Evolutionary conservation across 2,797 vertebrate species (phyloP).

Genomic region (Sebastes dallii): DNA sequence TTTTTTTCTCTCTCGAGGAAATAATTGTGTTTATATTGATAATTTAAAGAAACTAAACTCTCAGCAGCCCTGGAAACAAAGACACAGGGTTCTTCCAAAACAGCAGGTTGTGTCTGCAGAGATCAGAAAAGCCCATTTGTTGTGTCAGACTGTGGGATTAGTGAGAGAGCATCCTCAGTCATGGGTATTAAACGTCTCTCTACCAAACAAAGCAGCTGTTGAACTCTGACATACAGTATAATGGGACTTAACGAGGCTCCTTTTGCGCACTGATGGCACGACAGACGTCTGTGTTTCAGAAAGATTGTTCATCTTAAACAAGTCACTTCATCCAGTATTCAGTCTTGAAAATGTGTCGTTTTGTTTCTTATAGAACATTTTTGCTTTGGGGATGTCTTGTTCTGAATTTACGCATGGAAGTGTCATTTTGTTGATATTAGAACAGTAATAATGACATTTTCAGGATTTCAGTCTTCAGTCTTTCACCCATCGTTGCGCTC

Average conservation of each 20-base stretch:
- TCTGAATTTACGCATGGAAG: neutral
- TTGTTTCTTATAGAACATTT: slow-evolving; percentile 9
- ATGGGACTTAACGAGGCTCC: slow-evolving; percentile 38
- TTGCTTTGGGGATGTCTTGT: neutral
- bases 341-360: neutral
- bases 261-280: slow-evolving; percentile 28
- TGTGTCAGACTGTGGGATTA: neutral
- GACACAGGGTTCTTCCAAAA: slow-evolving; percentile 32
- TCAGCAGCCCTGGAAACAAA: slow-evolving; percentile 54
- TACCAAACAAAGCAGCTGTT: slow-evolving; percentile 61
- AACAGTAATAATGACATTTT: neutral
- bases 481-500: too few species aligned
- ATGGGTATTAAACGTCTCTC: slow-evolving; percentile 41
- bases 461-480: too few species aligned
- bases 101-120: slow-evolving; percentile 42
- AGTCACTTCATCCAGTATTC: slow-evolving; percentile 3
- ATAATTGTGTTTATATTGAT: slow-evolving; percentile 77
- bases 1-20: slow-evolving; percentile 76
- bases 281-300: neutral
- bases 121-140: slow-evolving; percentile 19
- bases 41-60: slow-evolving; percentile 79
- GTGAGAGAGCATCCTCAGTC: slow-evolving; percentile 39
- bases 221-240: slow-evolving; percentile 52
- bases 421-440: neutral
- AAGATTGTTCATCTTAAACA: slow-evolving; percentile 39